A percentile compares a stretch with the other conserved stretches of the same genome.
phyloP scores from a whole-genome alignment of 1,140 invertebrate species.

The Drosophila pruinosa region DNA sequence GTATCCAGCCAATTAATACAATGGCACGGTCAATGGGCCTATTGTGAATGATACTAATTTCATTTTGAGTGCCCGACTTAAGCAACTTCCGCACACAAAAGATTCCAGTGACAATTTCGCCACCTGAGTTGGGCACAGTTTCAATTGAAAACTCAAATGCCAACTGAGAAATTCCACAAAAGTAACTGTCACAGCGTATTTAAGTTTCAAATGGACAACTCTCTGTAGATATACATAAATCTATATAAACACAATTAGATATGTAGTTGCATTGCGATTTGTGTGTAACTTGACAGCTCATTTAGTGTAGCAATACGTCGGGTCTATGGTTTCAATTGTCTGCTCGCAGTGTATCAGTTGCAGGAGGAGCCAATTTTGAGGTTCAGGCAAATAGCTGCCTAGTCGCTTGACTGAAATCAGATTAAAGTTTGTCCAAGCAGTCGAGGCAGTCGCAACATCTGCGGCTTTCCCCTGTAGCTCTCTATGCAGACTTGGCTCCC shows the following conservation, averaged over 20 bases:
- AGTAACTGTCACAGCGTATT: conserved; percentile 50
- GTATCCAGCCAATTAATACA: conserved; percentile 59
- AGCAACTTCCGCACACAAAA: conserved; percentile 19
- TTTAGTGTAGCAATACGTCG: conserved; percentile 43
- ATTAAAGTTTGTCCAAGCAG: conserved; percentile 36
- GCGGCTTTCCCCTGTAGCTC: not conserved
- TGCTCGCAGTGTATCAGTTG: conserved; percentile 22
- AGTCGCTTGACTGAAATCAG: conserved; percentile 31
- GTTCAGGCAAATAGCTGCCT: not conserved
- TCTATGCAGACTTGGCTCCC: not conserved
- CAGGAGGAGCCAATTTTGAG: not conserved
- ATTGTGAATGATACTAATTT: conserved; percentile 70
- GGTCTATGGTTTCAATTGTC: conserved; percentile 26
- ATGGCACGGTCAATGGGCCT: conserved; percentile 32
- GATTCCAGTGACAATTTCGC: conserved; percentile 17
- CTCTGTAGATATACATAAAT: not conserved
- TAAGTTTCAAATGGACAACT: conserved; percentile 43
- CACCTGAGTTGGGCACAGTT: conserved; percentile 37
- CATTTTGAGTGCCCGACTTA: conserved; percentile 38
- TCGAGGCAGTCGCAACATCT: conserved; percentile 22
- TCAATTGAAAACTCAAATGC: conserved; percentile 73
- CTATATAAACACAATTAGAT: not conserved
- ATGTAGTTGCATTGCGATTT: conserved; percentile 38
- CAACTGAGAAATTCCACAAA: conserved; percentile 52
- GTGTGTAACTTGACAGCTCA: conserved; percentile 65